phyloP scores from a whole-genome alignment of 1,140 invertebrate species.

The Anastrepha ludens region DNA sequence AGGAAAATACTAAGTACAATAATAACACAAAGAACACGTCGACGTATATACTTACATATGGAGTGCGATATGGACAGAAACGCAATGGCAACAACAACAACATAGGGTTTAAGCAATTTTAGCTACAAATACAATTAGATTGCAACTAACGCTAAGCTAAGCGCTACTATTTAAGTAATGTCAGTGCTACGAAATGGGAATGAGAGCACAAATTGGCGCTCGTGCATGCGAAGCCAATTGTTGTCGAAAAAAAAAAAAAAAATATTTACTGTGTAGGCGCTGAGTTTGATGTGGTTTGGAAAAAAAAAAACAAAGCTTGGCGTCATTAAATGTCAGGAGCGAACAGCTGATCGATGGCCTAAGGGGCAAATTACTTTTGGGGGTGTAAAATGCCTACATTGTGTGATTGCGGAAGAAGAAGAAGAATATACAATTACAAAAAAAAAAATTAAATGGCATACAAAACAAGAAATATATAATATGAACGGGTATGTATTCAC shows the following conservation, averaged over 20 bases:
- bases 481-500: not conserved
- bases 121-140: not conserved
- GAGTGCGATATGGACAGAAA: not conserved
- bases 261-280: not conserved
- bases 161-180: not conserved
- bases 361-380: not conserved
- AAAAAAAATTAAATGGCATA: not conserved
- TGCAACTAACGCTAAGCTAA: conserved; percentile 8
- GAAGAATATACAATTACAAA: not conserved
- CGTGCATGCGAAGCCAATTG: not conserved
- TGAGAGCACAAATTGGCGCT: conserved; percentile 20
- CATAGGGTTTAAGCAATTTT: not conserved
- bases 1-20: conserved; percentile 44
- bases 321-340: not conserved
- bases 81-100: not conserved
- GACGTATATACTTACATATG: not conserved
- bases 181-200: not conserved
- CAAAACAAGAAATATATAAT: not conserved
- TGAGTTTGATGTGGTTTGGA: not conserved
- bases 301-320: not conserved
- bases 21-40: not conserved
- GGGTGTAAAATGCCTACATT: not conserved
- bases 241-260: not conserved
- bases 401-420: not conserved
- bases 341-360: not conserved